phyloP scores from a whole-genome alignment of 2,113 vertebrate genomes.

The Silurus asotus region DNA sequence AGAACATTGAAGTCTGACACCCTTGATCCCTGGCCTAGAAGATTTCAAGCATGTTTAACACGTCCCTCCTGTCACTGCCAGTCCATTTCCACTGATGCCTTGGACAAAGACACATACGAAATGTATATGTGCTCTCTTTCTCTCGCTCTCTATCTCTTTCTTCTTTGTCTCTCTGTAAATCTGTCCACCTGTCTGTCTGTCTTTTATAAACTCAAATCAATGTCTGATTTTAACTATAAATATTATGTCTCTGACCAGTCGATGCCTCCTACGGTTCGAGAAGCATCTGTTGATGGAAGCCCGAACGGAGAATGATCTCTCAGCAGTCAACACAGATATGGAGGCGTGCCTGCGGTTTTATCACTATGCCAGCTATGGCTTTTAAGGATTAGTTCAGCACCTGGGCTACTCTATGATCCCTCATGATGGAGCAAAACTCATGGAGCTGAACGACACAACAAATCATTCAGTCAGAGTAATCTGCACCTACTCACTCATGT shows the following conservation, averaged over 20 bases:
- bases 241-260: slow-evolving; percentile 10
- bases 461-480: slow-evolving; percentile 36
- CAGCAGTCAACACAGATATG: slow-evolving; percentile 31
- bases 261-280: slow-evolving; percentile 26
- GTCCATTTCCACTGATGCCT: background rate
- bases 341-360: slow-evolving; percentile 38
- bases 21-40: slow-evolving; percentile 13
- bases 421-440: slow-evolving; percentile 26
- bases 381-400: slow-evolving; percentile 48
- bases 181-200: background rate
- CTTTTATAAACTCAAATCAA: background rate
- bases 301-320: slow-evolving; percentile 17
- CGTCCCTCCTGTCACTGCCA: background rate
- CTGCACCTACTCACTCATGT: slow-evolving; percentile 3
- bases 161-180: background rate
- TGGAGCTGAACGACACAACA: slow-evolving; percentile 21
- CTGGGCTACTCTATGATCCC: slow-evolving; percentile 44
- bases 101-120: background rate
- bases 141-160: background rate
- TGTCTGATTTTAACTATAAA: slow-evolving; percentile 35
- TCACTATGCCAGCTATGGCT: slow-evolving; percentile 42
- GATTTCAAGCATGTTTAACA: slow-evolving; percentile 29
- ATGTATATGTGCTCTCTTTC: no score
- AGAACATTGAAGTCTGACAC: slow-evolving; percentile 17
- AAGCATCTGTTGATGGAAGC: slow-evolving; percentile 43